These are phyloP conservation scores for Galerucella nymphaeae DNA, from an alignment of 2,888 invertebrate species.

Conservation along the genomic window DNA sequence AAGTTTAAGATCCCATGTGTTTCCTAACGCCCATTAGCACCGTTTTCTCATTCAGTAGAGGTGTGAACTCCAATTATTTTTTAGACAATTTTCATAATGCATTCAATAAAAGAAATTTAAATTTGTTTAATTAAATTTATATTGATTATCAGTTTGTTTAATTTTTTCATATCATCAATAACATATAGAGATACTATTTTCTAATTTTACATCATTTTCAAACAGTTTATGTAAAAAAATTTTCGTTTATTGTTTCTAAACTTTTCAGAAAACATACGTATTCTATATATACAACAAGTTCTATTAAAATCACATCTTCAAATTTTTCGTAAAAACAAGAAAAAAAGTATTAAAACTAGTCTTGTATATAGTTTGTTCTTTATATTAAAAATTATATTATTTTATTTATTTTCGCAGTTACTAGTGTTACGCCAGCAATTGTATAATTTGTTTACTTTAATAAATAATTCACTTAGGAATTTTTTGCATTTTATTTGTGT, in stretches of 20 bases:
- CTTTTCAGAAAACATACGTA: neutral
- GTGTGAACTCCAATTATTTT: too few relatives aligned
- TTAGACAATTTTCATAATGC: too few relatives aligned
- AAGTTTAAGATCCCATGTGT: too few relatives aligned
- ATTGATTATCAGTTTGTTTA: too few relatives aligned
- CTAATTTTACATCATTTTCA: neutral
- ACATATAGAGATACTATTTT: neutral
- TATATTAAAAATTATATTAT: constrained; percentile 40
- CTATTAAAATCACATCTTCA: constrained; percentile 7
- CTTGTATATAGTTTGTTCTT: constrained; percentile 17
- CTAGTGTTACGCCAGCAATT: constrained; percentile 38
- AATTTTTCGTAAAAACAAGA: neutral
- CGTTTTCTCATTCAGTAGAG: too few relatives aligned
- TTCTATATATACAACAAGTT: neutral
- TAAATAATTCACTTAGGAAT: constrained; percentile 38
- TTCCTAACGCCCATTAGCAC: too few relatives aligned
- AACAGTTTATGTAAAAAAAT: too few relatives aligned
- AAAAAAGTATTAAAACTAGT: constrained; percentile 31
- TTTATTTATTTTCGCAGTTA: constrained; percentile 43
- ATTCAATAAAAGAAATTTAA: too few relatives aligned
- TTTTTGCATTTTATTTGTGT: constrained; percentile 43
- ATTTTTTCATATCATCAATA: too few relatives aligned
- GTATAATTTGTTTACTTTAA: constrained; percentile 41
- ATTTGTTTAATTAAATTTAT: too few relatives aligned
- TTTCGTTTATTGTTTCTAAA: neutral